Evolutionary conservation across 1,140 invertebrate genomes (phyloP), one percentile per base, ranked within the genome.

Genomic region (Hyposmocoma kahamanoa): DNA sequence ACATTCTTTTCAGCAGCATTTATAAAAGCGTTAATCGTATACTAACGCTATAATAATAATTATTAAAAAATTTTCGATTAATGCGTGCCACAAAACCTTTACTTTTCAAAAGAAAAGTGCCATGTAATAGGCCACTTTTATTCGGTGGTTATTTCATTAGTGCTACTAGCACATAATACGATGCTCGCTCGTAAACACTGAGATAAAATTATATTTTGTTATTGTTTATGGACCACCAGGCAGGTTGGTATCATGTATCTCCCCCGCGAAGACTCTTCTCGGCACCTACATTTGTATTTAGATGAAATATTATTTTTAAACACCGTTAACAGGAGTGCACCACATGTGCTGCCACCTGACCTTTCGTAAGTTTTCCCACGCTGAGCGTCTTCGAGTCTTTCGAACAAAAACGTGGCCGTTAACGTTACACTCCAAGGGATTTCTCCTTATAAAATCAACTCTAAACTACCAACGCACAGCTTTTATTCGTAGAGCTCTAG

Each of bases 331-430:
- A 65, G 65, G 64, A 72, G 63, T 65, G 71, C 59, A 67, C 69
- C 79, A 84, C 80, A 84, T 84, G 80, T 82, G 76, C 56, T 59
- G 50, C 73, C 80, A 84, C 80, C 80, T 84, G 80, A 84, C 76
- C 72, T 69, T 53, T 61, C 54, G 11, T 58, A 53, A 73, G 62
- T 73, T 78, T 84, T 84, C 80, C 80, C 80, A 84, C 80, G 80
- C 65, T 61, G 66, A 61, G 64, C 62, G 53, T 62, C 53, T 60
- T 49, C 58, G 46, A 70, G 62, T 55, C 61, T 61, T 66, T 66
- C 58, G 65, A 68, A 72, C 66, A 64, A 70, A 67, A 76, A 78
- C 66, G 56, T 55, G 26, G 47, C 43, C 54, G 70, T 76, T 71
- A 67, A 70, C 65, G 67, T 71, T 50, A 47, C 44, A 54, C 59